Evolutionary conservation across 2,113 vertebrate genomes (phyloP).

Genomic region (mouse (Mus musculus)): GRCm39 chr11:91315001-91315500

Average conservation of each 20-base stretch:
- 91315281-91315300: neutral
- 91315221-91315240: neutral
- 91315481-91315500: neutral
- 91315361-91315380: conserved; percentile 1
- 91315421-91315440: neutral
- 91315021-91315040: neutral
- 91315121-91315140: neutral
- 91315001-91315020: neutral
- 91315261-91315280: neutral
- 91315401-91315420: conserved; percentile 5
- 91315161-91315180: neutral
- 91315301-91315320: neutral
- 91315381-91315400: neutral
- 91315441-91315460: neutral
- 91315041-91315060: neutral
- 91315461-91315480: neutral
- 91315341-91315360: neutral
- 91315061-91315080: neutral
- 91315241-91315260: neutral
- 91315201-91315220: neutral
- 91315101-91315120: neutral
- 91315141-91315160: neutral
- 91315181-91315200: neutral
- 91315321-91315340: neutral
- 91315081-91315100: neutral